Evolutionary conservation across 2,888 invertebrate genomes (phyloP).

Genomic region (Stratiomys singularior): DNA sequence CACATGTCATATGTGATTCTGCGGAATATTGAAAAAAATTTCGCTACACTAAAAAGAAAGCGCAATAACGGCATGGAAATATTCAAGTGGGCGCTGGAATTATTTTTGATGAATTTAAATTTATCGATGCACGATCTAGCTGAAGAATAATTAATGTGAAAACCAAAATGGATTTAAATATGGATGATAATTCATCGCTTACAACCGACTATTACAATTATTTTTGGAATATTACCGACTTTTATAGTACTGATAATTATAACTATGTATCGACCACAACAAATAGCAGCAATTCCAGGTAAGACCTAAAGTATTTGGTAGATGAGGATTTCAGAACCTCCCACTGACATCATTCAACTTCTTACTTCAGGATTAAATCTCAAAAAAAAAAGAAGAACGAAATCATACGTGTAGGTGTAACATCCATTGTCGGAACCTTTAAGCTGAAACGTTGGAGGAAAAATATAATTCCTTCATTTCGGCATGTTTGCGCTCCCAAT

Average conservation of each 20-base stretch:
- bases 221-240: slow-evolving; percentile 31
- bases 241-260: slow-evolving; percentile 38
- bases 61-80: neutral
- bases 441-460: too few species aligned
- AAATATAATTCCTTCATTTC: neutral
- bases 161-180: slow-evolving; percentile 20
- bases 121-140: neutral
- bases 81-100: neutral
- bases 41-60: too few species aligned
- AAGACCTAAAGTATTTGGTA: neutral
- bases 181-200: slow-evolving; percentile 32
- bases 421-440: too few species aligned
- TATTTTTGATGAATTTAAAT: slow-evolving; percentile 2
- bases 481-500: too few species aligned
- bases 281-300: slow-evolving; percentile 39
- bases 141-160: neutral
- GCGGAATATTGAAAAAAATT: too few species aligned
- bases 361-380: too few species aligned
- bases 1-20: too few species aligned
- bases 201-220: slow-evolving; percentile 38
- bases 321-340: too few species aligned
- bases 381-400: too few species aligned
- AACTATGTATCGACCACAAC: slow-evolving; percentile 37
- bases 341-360: too few species aligned
- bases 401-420: too few species aligned